Evolutionary conservation across 2,113 vertebrate genomes (phyloP), one percentile per base, ranked within the genome.

Genomic region (Aramus guarauna): DNA sequence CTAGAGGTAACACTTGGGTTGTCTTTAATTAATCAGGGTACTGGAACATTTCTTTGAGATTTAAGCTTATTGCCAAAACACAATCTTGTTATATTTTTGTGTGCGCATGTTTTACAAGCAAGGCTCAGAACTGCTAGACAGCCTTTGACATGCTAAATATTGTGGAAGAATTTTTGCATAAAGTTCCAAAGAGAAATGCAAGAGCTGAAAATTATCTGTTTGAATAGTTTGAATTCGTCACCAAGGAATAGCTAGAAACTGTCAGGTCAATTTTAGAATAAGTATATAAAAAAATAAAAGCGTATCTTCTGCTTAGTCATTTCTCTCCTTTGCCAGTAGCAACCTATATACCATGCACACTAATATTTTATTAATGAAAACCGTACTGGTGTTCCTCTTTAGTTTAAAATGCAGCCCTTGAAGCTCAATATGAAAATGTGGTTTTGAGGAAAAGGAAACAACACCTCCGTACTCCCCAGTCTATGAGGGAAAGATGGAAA

Each of bases 1-100:
- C 71, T 96, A 78, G 47, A 94, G 73, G 89, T 93, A 97, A 92
- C 90, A 94, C 66, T 77, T 62, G 60, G 79, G 47, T 71, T 97
- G 90, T 94, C 88, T 95, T 93, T 96, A 97, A 97, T 97, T 97
- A 97, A 95, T 96, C 90, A 95, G 73, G 58, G 34, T 95, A 72
- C 85, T 85, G 85, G 85, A 95, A 97, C 59, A 76, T 56, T 95
- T 97, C 69, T 93, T 67, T 86, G 81, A 96, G 87, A 93, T 92
- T 94, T 94, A 93, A 96, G 76, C 95, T 78, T 89, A 79, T 78
- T 96, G 95, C 92, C 92, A 94, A 95, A 96, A 90, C 72, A 88
- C 34, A 85, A 71, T 82, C 82, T 84, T 90, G 91, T 75, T 81
- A 72, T 48, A 62, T 72, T 93, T 94, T 59, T 93, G 72, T 71